Percentiles rank a stretch among this genome's conserved stretches.
Evolutionary conservation across 1,140 invertebrate genomes (phyloP).

Genomic region (Ceratosolen fusciceps): DNA sequence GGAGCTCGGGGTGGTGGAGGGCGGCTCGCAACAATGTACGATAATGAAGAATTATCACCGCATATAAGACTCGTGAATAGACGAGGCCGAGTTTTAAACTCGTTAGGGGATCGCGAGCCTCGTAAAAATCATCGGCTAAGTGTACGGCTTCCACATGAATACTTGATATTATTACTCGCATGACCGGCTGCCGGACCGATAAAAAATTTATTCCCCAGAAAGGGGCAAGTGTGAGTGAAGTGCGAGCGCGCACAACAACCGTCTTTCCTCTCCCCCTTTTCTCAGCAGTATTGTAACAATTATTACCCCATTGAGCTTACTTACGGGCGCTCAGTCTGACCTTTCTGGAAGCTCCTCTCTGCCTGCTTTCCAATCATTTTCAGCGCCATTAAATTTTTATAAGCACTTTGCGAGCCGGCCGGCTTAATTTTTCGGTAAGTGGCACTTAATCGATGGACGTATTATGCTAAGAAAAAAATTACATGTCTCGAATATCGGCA

Average conservation of each 20-base stretch:
- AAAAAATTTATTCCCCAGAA: conserved; percentile 42
- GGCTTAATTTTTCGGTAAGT: neutral
- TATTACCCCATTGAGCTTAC: neutral
- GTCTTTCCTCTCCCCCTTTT: neutral
- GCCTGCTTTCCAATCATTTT: neutral
- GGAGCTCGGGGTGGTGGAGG: conserved; percentile 26
- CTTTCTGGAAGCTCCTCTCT: neutral
- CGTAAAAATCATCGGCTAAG: conserved; percentile 67
- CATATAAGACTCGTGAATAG: conserved; percentile 65
- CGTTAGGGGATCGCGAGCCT: conserved; percentile 65
- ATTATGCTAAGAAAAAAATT: neutral
- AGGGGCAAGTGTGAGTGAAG: too few species aligned
- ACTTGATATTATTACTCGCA: conserved; percentile 44
- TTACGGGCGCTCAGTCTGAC: neutral
- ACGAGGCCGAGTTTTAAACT: conserved; percentile 59
- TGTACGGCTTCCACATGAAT: conserved; percentile 34
- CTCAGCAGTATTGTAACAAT: neutral
- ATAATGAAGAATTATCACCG: conserved; percentile 73
- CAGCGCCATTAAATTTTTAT: neutral
- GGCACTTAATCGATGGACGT: neutral
- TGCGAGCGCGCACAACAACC: too few species aligned
- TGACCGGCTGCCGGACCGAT: conserved; percentile 34
- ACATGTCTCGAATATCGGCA: neutral
- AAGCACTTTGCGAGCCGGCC: neutral
- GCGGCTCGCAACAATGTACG: conserved; percentile 67